Base-by-base conservation (phyloP, 1,140 invertebrate species). In the Pseudoatta argentina region DNA sequence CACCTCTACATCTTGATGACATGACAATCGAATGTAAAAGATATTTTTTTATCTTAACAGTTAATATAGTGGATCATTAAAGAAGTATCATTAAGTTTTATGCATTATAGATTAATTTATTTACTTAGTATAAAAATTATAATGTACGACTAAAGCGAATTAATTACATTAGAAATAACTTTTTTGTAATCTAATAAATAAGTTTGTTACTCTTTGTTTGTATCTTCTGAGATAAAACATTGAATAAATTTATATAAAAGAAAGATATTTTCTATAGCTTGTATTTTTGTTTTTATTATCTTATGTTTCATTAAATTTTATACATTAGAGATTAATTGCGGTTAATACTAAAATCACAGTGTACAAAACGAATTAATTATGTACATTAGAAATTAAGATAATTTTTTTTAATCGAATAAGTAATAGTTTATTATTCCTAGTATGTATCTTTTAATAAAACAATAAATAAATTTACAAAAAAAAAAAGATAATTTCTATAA, bases 61-160 rank as follows among this genome's bases (percentile, higher is more conserved):
- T 14, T 48, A 66, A 64, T 12, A 6, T 63, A 14, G 8, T 18
- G 34, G 2, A 44, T 44, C 14, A 8, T 44, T 44, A 8, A 10
- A 10, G 39, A 78, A 78, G 18, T 30, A 21, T 63, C 5, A 39
- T 39, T 57, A 51, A 51, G 14, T 51, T 76, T 61, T 14, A 44
- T 27, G 44, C 2, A 77, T 48, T 27, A 73, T 7, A 53, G 48
- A 72, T 72, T 72, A 77, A 77, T 77, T 77, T 63, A 44, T 44
- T 44, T 2, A 44, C 39, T 44, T 44, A 39, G 12, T 24, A 57
- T 3, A 44, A 67, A 57, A n/a, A 57, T 44, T 18, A 39, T 1
- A 18, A 73, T 51, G 10, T 30, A 14, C 51, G 1, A 44, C 39
- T 44, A 24, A 61, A 76, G 1, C 16, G 2, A 44, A 39, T 44